phyloP scores from a whole-genome alignment of 2,797 vertebrate species.

The Enteromius treurensis region DNA sequence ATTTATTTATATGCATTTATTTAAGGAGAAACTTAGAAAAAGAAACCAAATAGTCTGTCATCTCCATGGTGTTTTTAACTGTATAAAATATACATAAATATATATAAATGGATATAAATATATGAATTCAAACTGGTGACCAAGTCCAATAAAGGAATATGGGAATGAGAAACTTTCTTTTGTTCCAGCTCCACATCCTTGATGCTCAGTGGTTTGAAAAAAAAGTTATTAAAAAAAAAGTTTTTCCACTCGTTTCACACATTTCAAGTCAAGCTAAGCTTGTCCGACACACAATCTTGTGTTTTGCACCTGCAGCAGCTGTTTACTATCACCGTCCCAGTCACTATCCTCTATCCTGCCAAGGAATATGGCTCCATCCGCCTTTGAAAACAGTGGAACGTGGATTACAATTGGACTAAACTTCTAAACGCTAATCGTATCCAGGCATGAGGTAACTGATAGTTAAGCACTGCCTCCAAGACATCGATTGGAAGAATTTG shows the following conservation, averaged over 20 bases:
- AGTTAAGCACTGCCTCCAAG: conserved; percentile 49
- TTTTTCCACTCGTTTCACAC: conserved; percentile 22
- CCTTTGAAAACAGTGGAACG: conserved; percentile 52
- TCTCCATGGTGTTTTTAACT: conserved; percentile 83
- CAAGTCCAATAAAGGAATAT: conserved; percentile 72
- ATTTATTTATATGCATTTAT: conserved; percentile 80
- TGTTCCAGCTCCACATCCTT: conserved; percentile 61
- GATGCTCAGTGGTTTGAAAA: conserved; percentile 47
- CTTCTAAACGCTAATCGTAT: conserved; percentile 28
- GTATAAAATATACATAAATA: conserved; percentile 83
- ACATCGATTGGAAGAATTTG: conserved; percentile 41
- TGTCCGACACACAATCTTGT: conserved; percentile 42
- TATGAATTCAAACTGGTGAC: conserved; percentile 81
- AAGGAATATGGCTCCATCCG: conserved; percentile 64
- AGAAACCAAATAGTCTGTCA: conserved; percentile 85
- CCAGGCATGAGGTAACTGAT: conserved; percentile 46
- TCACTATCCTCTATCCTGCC: conserved; percentile 61
- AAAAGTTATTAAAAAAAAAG: background rate
- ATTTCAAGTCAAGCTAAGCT: conserved; percentile 27
- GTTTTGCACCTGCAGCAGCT: conserved; percentile 44
- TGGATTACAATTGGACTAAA: conserved; percentile 26
- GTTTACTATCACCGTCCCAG: conserved; percentile 47
- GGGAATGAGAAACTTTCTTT: conserved; percentile 70
- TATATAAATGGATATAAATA: conserved; percentile 81
- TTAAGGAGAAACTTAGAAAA: conserved; percentile 78